A percentile compares a stretch with the other conserved stretches of the same genome.
Conservation (phyloP, 2,113 vertebrate species). For the Atractosteus spatula region DNA sequence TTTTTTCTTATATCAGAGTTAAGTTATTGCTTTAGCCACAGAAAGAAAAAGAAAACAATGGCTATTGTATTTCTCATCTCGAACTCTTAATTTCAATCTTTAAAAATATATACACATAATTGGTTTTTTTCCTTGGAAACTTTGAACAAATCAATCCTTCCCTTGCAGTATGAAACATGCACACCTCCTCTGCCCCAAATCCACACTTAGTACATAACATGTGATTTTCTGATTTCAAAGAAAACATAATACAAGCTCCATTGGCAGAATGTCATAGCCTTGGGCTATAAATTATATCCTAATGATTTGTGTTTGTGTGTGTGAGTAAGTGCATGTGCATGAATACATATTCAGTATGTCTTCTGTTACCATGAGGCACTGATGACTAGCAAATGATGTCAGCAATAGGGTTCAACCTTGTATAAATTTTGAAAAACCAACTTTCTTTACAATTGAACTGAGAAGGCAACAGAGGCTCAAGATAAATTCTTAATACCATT, state of each 20-base stretch:
- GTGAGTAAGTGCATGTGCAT: slow-evolving; percentile 53
- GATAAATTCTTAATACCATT: slow-evolving; percentile 1
- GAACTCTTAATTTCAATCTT: too few relatives aligned
- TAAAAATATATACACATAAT: too few relatives aligned
- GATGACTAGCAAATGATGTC: slow-evolving; percentile 62
- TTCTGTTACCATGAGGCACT: slow-evolving; percentile 44
- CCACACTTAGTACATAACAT: slow-evolving; percentile 27
- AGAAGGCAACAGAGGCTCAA: slow-evolving; percentile 20
- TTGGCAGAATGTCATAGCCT: slow-evolving; percentile 28
- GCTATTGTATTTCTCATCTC: too few relatives aligned
- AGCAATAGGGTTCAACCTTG: slow-evolving; percentile 47
- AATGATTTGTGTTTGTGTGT: slow-evolving; percentile 18
- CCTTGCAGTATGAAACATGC: slow-evolving; percentile 13
- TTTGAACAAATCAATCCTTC: slow-evolving; percentile 19
- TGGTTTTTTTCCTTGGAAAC: slow-evolving; percentile 16
- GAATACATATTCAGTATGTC: slow-evolving; percentile 50
- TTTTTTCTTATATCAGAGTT: too few relatives aligned
- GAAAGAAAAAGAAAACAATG: too few relatives aligned
- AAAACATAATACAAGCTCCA: slow-evolving; percentile 23
- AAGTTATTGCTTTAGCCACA: too few relatives aligned
- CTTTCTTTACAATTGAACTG: slow-evolving; percentile 17
- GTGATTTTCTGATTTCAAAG: slow-evolving; percentile 16
- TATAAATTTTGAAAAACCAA: slow-evolving; percentile 37
- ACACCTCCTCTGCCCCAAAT: slow-evolving; percentile 23
- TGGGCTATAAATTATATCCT: slow-evolving; percentile 17